Evolutionary conservation across 35 echinoderm and acorn worm species (phyloP), one percentile per base, ranked within the genome.

Genomic region (Lytechinus pictus): DNA sequence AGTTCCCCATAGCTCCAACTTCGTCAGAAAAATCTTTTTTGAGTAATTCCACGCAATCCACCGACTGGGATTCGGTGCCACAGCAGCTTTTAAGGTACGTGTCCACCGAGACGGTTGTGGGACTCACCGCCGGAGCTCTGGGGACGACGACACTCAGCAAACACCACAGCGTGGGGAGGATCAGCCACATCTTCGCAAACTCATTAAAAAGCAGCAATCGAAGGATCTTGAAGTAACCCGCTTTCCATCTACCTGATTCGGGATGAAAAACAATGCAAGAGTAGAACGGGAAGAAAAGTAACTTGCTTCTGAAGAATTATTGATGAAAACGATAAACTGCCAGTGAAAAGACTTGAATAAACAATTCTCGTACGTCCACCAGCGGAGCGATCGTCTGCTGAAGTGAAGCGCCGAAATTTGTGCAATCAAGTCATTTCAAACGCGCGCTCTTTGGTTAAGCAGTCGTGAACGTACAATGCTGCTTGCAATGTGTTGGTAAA

Each of bases 11-110:
- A 27, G 53, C 92, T n/a, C 54, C 92, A 54, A 93, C 9, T 19
- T 93, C 92, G 53, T 33, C 27, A 27, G 53, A 29, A 93, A 93
- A 91, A 52, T 91, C 89, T 55, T 57, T 91, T 28, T 28, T 93
- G 11, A 93, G 54, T 54, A 55, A 93, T 53, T 93, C 92, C 92
- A 93, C 52, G 53, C 92, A 93, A 57, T 93, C 88, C 88, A 21
- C 52, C 8, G 88, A 90, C 6, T 5, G 28, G 29, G 88, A 14
- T 57, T 93, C 92, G 12, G 53, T 93, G 13, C 92, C 92, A 93
- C 92, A 93, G 54, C 92, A 93, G 27, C 92, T 57, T 55, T 54
- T 54, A 11, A 53, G 92, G 21, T 55, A 93, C 52, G 55, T 55
- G 53, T 27, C 54, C 11, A 93, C 92, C 28, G 88, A 54, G 16